phyloP scores from a whole-genome alignment of 2,888 invertebrate genomes.

The Cephus sareptanus region DNA sequence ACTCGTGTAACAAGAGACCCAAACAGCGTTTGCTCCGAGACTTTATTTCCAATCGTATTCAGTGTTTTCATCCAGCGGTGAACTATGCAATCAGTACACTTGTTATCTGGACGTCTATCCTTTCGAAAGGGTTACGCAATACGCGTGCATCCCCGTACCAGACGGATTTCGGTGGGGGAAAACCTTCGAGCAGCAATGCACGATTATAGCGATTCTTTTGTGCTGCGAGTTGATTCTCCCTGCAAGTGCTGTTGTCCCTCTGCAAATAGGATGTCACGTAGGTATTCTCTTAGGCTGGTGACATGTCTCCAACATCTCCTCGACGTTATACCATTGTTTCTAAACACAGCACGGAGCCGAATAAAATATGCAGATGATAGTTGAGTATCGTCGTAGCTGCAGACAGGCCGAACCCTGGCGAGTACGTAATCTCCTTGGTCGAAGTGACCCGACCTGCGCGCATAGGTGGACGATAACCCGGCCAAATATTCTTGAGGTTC shows the following conservation, averaged over 20 bases:
- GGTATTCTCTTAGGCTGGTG: not conserved
- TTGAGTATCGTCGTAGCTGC: not conserved
- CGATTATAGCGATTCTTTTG: not conserved
- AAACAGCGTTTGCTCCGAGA: not conserved
- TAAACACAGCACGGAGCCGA: not conserved
- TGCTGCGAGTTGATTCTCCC: not conserved
- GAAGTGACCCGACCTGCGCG: not conserved
- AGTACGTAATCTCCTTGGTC: not conserved
- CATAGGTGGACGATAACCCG: not conserved
- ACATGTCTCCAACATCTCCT: not conserved
- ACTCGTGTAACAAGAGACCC: not conserved
- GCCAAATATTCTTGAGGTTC: not conserved
- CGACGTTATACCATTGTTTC: not conserved
- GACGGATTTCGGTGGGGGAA: not conserved
- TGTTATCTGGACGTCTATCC: not conserved
- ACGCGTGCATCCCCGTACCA: not conserved
- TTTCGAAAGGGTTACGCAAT: not conserved
- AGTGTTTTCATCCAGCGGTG: not conserved
- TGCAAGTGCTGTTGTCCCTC: not conserved
- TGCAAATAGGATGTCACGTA: not conserved
- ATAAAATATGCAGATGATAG: not conserved
- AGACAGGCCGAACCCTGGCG: not conserved
- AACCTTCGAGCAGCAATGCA: not conserved
- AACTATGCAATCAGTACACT: not conserved
- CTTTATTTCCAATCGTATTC: not conserved